Base-by-base conservation (phyloP, 2,888 invertebrate species). In the Spisula subtruncata region DNA sequence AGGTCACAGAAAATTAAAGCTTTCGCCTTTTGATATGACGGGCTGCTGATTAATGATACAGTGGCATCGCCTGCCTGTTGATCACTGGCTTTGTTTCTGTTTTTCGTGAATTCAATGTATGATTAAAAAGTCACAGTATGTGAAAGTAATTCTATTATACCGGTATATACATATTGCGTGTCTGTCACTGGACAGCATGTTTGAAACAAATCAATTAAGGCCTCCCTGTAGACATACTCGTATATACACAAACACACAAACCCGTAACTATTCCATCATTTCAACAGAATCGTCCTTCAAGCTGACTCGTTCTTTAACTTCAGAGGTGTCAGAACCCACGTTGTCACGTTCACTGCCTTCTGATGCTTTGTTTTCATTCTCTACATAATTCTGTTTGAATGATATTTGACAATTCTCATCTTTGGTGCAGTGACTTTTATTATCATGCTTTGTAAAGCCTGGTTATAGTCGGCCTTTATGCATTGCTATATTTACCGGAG, bases 21-120 rank as follows among this genome's bases (percentile, higher is more conserved):
- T 29, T 71, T 71, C 18, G 4, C 75, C 32, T 75, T n/a, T 25
- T n/a, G 10, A 66, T 25, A 66, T 75, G 32, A 32, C 14, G 32
- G 12, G 10, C 35, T 75, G 75, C 18, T 75, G 35, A 75, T 75
- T 75, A 35, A 75, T 75, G 29, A 35, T 5, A 75, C 75, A 16
- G 16, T n/a, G 25, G 0, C n/a, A 66, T 66, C n/a, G 25, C n/a
- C 60, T 25, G 60, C n/a, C 60, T 25, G 25, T 66, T 25, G 60
- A 66, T 25, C 60, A 66, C 60, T 66, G 60, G 25, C 25, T 66
- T 66, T 66, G 25, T 66, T 66, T 66, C 25, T 66, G n/a, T 66
- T 25, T n/a, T 66, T 66, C 25, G n/a, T 25, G 25, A 25, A n/a
- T 66, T 25, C 60, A 66, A 25, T 66, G 60, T 66, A 66, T 66